phyloP scores from a whole-genome alignment of 2,888 invertebrate species.

The Caenorhabditis angaria region DNA sequence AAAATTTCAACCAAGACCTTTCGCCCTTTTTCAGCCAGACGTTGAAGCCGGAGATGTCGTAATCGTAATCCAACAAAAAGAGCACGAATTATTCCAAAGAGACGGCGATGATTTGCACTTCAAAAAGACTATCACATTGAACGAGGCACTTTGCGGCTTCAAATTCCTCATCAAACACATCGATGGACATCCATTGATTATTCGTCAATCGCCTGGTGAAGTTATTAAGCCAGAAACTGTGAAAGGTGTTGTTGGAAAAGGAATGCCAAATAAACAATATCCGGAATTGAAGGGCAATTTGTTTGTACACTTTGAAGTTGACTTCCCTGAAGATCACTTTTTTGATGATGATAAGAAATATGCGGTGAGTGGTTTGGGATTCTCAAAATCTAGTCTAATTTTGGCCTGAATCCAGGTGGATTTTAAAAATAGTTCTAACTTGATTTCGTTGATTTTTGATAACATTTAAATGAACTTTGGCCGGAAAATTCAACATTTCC shows the following conservation, averaged over 20 bases:
- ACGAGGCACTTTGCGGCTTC: conserved; percentile 91
- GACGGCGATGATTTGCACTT: conserved; percentile 80
- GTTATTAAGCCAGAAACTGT: conserved; percentile 82
- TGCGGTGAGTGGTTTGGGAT: conserved; percentile 52
- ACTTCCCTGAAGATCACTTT: conserved; percentile 86
- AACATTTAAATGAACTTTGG: too few relatives aligned
- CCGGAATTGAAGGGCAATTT: conserved; percentile 79
- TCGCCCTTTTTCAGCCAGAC: conserved; percentile 78
- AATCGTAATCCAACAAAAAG: conserved; percentile 84
- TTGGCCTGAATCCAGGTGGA: too few relatives aligned
- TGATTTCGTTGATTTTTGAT: too few relatives aligned
- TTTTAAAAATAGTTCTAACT: too few relatives aligned
- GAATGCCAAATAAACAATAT: conserved; percentile 80
- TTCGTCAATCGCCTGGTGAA: conserved; percentile 83
- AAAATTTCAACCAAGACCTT: neutral
- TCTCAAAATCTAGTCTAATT: too few relatives aligned
- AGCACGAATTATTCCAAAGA: conserved; percentile 84
- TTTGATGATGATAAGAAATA: conserved; percentile 74
- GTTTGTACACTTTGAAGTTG: conserved; percentile 85
- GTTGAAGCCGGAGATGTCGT: conserved; percentile 88
- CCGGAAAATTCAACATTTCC: too few relatives aligned
- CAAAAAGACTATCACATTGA: conserved; percentile 78
- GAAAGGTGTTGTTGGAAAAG: conserved; percentile 84
- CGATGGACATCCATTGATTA: conserved; percentile 85
- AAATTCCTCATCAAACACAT: conserved; percentile 85